Conservation (phyloP, 2,797 vertebrate genomes). For the Uromys caudimaculatus region DNA sequence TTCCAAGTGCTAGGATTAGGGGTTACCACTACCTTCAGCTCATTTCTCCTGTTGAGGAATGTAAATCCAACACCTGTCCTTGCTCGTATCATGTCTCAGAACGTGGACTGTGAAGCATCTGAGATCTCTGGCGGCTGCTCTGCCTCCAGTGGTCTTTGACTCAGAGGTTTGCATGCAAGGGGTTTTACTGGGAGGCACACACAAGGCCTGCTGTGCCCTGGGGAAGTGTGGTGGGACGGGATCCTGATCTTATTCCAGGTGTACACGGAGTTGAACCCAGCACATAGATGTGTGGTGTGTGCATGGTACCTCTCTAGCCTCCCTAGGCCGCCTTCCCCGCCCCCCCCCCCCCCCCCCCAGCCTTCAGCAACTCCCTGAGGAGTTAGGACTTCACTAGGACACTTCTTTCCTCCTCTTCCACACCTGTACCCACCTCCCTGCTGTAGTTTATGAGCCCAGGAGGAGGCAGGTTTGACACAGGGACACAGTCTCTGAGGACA, state of each 20-base stretch:
- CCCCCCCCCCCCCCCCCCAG: background rate
- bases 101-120: accelerated
- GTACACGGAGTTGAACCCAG: slow-evolving; percentile 44
- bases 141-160: background rate
- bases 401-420: slow-evolving; percentile 85
- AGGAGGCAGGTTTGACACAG: slow-evolving; percentile 91
- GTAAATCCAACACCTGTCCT: accelerated
- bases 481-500: slow-evolving; percentile 84
- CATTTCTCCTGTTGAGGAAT: background rate
- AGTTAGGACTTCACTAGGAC: slow-evolving; percentile 83
- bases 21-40: no score
- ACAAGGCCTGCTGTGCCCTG: slow-evolving; percentile 70
- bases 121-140: background rate
- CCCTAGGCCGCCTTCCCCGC: no score
- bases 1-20: background rate
- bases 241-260: slow-evolving; percentile 13
- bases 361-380: slow-evolving; percentile 79
- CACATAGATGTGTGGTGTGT: slow-evolving; percentile 69
- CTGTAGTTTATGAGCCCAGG: slow-evolving; percentile 89
- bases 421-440: slow-evolving; percentile 87
- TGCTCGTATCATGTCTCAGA: accelerated
- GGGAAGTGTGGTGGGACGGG: background rate
- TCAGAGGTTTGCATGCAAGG: background rate
- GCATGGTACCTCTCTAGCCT: slow-evolving; percentile 80
- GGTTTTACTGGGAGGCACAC: slow-evolving; percentile 46